Evolutionary conservation across 2,888 invertebrate species (phyloP).

Genomic region (Catotricha subobsoleta): DNA sequence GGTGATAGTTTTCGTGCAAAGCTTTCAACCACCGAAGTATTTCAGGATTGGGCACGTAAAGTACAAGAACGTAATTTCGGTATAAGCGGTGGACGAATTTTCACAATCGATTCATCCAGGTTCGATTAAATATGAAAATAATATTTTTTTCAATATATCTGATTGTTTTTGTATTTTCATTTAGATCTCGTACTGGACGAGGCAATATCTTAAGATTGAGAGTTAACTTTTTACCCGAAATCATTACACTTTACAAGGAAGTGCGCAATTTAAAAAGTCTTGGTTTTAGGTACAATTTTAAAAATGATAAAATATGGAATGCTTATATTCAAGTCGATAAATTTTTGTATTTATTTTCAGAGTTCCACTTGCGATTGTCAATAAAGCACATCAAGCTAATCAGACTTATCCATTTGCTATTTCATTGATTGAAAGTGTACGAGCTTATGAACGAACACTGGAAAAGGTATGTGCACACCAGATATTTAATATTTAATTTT

Average conservation of each 20-base stretch:
- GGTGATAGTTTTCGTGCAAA: constrained; percentile 95
- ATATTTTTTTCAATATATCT: background rate
- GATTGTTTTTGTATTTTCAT: background rate
- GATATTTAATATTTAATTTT: background rate
- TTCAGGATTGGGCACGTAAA: constrained; percentile 94
- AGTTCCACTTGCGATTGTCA: constrained; percentile 93
- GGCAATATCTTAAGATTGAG: constrained; percentile 73
- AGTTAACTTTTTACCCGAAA: constrained; percentile 93
- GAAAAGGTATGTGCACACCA: constrained; percentile 64
- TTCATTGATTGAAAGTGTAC: constrained; percentile 90
- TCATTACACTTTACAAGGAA: constrained; percentile 96
- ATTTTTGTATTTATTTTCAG: constrained; percentile 39
- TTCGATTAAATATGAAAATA: too few relatives aligned
- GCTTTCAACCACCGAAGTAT: constrained; percentile 90
- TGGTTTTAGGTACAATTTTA: constrained; percentile 43
- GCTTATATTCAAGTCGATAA: too few relatives aligned
- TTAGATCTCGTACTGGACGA: constrained; percentile 50
- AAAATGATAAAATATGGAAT: constrained; percentile 33
- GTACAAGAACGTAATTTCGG: constrained; percentile 87
- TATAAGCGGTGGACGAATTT: constrained; percentile 87
- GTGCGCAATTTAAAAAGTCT: constrained; percentile 90
- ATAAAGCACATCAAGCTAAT: constrained; percentile 97
- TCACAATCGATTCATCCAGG: constrained; percentile 70
- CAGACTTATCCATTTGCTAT: constrained; percentile 98
- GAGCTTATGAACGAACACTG: constrained; percentile 90